Evolutionary conservation across 2,888 invertebrate species (phyloP).

Genomic region (Oxystoma pomonae): DNA sequence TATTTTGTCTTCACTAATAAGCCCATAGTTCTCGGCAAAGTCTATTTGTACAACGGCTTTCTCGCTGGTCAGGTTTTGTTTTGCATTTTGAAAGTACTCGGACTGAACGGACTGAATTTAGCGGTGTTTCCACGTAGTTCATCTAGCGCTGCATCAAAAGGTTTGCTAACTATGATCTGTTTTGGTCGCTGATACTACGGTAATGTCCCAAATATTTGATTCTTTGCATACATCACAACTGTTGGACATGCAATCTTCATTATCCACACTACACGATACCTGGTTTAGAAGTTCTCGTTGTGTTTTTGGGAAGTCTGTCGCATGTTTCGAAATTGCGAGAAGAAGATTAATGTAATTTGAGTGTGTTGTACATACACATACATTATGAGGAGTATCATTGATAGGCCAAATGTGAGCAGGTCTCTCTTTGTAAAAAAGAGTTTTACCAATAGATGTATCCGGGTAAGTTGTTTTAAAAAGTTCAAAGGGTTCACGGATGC

Average conservation of each 20-base stretch:
- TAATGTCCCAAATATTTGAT: background rate
- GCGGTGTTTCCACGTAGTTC: constrained; percentile 1
- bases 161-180: constrained; percentile 15
- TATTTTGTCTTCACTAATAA: too few species aligned
- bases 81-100: constrained; percentile 5
- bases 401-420: constrained; percentile 4
- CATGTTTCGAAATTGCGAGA: background rate
- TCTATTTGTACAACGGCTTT: background rate
- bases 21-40: background rate
- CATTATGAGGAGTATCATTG: constrained; percentile 7
- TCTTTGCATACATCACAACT: background rate
- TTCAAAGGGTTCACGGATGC: constrained; percentile 6
- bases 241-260: background rate
- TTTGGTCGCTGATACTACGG: background rate
- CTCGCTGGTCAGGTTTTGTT: constrained; percentile 1
- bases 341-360: background rate
- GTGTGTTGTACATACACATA: constrained; percentile 1
- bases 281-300: background rate
- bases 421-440: too few species aligned
- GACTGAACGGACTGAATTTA: background rate
- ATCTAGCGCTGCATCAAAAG: constrained; percentile 2
- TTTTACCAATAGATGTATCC: background rate
- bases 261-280: background rate
- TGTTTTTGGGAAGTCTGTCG: background rate
- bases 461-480: constrained; percentile 6